phyloP scores from a whole-genome alignment of 2,888 invertebrate species.

The Mythimna lalbum region DNA sequence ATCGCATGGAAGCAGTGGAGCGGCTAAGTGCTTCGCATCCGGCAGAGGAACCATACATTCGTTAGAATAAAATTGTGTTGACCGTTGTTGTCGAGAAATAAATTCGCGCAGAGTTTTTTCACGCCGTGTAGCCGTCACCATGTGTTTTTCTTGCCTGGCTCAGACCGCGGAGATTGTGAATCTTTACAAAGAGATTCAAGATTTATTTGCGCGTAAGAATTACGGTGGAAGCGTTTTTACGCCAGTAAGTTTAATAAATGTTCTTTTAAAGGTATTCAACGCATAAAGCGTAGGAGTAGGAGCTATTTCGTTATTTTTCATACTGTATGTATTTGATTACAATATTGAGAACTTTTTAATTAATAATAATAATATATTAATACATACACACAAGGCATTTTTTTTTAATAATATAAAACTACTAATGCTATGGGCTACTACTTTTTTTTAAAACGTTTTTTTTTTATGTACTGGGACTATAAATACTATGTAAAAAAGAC shows the following conservation, averaged over 20 bases:
- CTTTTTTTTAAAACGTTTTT: too few species aligned
- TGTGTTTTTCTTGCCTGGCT: conserved; percentile 41
- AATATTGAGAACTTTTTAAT: too few species aligned
- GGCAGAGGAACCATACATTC: conserved; percentile 61
- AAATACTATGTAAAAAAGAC: too few species aligned
- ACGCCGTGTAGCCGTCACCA: conserved; percentile 32
- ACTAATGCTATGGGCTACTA: too few species aligned
- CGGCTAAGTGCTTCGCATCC: conserved; percentile 66
- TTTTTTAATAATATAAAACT: too few species aligned
- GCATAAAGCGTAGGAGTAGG: too few species aligned
- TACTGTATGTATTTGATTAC: too few species aligned
- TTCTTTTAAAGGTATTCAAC: conserved; percentile 32
- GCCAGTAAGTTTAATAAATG: conserved; percentile 33
- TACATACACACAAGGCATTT: too few species aligned
- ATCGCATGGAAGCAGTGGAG: conserved; percentile 48
- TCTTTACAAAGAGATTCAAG: conserved; percentile 46
- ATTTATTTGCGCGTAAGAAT: conserved; percentile 46
- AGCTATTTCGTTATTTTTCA: too few species aligned
- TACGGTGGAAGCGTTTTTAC: conserved; percentile 20
- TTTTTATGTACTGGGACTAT: too few species aligned
- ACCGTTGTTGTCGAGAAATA: conserved; percentile 61
- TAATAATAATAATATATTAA: too few species aligned
- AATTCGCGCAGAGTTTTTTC: conserved; percentile 45
- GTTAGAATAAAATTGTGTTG: conserved; percentile 63
- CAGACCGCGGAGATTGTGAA: conserved; percentile 41